These are phyloP conservation scores for Spilosoma lubricipeda DNA, from an alignment of 2,888 invertebrate species.

Conservation along the genomic window DNA sequence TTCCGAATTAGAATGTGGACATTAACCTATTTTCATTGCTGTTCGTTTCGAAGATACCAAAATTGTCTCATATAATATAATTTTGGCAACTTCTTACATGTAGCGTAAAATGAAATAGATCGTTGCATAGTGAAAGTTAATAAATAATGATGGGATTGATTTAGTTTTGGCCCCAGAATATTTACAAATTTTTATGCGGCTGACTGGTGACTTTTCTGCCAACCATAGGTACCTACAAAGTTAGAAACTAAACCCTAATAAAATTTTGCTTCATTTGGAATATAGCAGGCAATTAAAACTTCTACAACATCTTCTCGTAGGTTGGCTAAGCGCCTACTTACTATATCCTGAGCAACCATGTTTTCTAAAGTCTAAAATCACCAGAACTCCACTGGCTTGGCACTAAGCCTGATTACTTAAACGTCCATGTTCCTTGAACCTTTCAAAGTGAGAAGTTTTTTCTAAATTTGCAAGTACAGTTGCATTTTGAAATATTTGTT, in stretches of 20 bases:
- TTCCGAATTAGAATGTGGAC: background rate
- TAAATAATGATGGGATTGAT: background rate
- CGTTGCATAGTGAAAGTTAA: background rate
- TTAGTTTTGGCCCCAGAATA: background rate
- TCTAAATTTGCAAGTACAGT: too few species aligned
- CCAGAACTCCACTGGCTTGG: too few species aligned
- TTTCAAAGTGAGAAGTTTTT: too few species aligned
- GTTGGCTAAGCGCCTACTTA: background rate
- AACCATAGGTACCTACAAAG: background rate
- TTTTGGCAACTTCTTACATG: too few species aligned
- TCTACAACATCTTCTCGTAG: background rate
- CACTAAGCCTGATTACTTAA: too few species aligned
- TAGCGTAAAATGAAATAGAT: background rate
- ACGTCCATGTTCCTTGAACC: too few species aligned
- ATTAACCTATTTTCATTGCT: constrained; percentile 6
- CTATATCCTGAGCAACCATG: too few species aligned
- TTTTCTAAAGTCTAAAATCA: too few species aligned
- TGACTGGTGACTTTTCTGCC: background rate
- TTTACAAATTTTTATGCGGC: background rate
- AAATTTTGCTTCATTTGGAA: background rate
- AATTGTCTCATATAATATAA: background rate
- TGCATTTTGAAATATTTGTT: too few species aligned
- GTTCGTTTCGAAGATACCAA: constrained; percentile 4
- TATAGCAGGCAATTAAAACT: background rate
- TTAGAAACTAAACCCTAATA: background rate